Evolutionary conservation across 1,140 invertebrate species (phyloP).

Genomic region (Psix sp.): DNA sequence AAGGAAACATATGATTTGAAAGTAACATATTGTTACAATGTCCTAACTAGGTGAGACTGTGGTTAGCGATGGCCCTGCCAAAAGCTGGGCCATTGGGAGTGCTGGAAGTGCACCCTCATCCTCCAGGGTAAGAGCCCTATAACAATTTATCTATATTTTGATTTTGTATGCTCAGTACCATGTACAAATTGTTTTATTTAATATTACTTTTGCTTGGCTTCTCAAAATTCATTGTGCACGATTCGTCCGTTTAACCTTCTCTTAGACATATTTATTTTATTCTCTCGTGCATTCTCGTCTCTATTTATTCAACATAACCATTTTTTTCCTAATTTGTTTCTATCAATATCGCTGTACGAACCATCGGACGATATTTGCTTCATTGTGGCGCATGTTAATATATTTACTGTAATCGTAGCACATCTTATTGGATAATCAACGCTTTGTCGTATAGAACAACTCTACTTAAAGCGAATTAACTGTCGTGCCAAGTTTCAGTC

Average conservation of each 20-base stretch:
- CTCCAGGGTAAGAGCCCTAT: conserved; percentile 81
- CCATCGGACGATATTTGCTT: conserved; percentile 43
- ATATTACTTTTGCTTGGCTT: conserved; percentile 76
- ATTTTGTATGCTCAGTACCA: conserved; percentile 74
- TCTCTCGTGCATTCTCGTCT: conserved; percentile 40
- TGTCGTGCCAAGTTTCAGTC: too few species aligned
- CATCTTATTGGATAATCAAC: conserved; percentile 47
- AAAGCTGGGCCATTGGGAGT: conserved; percentile 77
- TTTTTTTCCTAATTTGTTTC: conserved; percentile 37
- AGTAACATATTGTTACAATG: conserved; percentile 72
- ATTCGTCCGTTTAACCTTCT: conserved; percentile 63
- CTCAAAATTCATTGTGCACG: conserved; percentile 74
- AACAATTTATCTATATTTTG: conserved; percentile 75
- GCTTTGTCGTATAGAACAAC: conserved; percentile 48
- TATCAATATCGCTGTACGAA: conserved; percentile 22
- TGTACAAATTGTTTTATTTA: conserved; percentile 56
- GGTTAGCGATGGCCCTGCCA: conserved; percentile 77
- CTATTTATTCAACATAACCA: conserved; percentile 34
- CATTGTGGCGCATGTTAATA: conserved; percentile 55
- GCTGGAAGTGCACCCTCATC: conserved; percentile 77
- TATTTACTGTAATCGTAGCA: conserved; percentile 40
- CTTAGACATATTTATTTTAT: conserved; percentile 14
- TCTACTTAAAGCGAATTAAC: conserved; percentile 50
- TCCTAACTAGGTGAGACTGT: conserved; percentile 77
- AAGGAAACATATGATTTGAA: conserved; percentile 56